Evolutionary conservation across 2,888 invertebrate genomes (phyloP).

Genomic region (Agrotis exclamationis): DNA sequence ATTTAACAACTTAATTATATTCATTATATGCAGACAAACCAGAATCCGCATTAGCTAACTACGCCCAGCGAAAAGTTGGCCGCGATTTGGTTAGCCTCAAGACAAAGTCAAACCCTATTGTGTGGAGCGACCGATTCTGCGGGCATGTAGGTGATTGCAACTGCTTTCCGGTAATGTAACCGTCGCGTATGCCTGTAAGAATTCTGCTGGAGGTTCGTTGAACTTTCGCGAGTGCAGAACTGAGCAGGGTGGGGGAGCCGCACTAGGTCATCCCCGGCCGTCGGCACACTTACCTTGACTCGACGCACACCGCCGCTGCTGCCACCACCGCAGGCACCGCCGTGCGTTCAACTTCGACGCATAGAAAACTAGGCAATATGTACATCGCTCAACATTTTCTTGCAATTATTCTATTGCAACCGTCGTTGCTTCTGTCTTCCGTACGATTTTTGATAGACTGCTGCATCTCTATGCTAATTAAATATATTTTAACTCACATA

Average conservation of each 20-base stretch:
- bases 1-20: slow-evolving; percentile 51
- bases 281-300: slow-evolving; percentile 91
- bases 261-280: slow-evolving; percentile 90
- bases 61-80: slow-evolving; percentile 42
- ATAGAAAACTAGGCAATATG: slow-evolving; percentile 88
- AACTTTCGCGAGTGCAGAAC: slow-evolving; percentile 90
- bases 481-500: too few relatives aligned
- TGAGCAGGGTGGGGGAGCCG: slow-evolving; percentile 86
- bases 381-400: slow-evolving; percentile 75
- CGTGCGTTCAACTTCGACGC: slow-evolving; percentile 76
- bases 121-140: slow-evolving; percentile 61
- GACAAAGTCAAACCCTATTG: slow-evolving; percentile 42
- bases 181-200: slow-evolving; percentile 89
- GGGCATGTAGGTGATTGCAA: slow-evolving; percentile 82
- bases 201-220: slow-evolving; percentile 89
- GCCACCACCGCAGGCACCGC: slow-evolving; percentile 67
- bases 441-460: slow-evolving; percentile 17
- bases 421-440: slow-evolving; percentile 54
- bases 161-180: slow-evolving; percentile 90
- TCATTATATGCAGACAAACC: slow-evolving; percentile 43
- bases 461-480: background rate
- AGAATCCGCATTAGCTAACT: slow-evolving; percentile 34
- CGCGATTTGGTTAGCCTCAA: slow-evolving; percentile 48
- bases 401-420: slow-evolving; percentile 70
- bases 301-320: slow-evolving; percentile 77